Base-by-base conservation (phyloP, 1,140 invertebrate genomes). In the Thaumatotibia leucotreta region DNA sequence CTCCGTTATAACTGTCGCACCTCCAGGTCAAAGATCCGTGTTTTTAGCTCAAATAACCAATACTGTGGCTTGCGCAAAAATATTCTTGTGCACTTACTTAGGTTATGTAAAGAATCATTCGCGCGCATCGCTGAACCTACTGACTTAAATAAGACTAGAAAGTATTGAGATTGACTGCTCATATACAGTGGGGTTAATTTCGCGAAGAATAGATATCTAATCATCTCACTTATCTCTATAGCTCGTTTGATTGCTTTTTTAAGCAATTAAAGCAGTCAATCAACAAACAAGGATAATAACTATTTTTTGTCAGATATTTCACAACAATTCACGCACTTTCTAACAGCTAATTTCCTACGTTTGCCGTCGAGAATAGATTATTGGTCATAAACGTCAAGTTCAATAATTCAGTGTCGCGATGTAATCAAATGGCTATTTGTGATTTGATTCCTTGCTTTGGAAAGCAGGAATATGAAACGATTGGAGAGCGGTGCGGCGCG, bases 401-500 rank as follows among this genome's bases (percentile, higher is more conserved):
- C 11, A 58, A 58, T 58, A 58, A 27, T 54, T 17, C 24, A 58
- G 52, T 58, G 52, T 58, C 52, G 52, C 52, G 52, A 58, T 58
- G 52, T 58, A 58, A 31, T 58, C 24, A 58, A 31, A 31, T 9
- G 52, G 52, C 52, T 58, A 58, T 58, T 58, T 29, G 52, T 14
- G 52, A 58, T 58, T 58, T 58, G 52, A 58, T 58, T 58, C 52
- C 52, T 58, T 31, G 52, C 52, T 27, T 58, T 58, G 52, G 52
- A 58, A 58, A 58, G 52, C 24, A 27, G 23, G 52, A 58, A 58
- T 58, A 58, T 58, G 52, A 58, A 27, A 27, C 52, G 24, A 27
- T 45, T 27, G 52, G 23, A 27, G 52, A 58, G 52, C 52, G 52
- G 23, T 20, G 23, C 24, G 52, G 23, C 24, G 23, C 24, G 50